Base-by-base conservation (phyloP, 1,140 invertebrate genomes). In the Telenomus remus region DNA sequence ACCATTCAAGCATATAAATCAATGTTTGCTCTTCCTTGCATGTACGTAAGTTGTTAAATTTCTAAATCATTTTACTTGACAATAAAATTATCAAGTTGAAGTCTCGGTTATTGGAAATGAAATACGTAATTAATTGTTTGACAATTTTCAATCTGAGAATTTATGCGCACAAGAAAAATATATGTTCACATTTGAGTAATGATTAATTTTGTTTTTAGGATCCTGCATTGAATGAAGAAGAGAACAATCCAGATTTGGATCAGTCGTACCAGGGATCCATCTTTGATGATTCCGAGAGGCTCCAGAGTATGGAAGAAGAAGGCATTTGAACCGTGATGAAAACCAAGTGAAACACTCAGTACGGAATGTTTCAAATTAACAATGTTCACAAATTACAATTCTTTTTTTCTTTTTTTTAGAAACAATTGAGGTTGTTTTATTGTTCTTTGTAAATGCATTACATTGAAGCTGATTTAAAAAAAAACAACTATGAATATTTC, bases 241-340 rank as follows among this genome's bases (percentile, higher is more conserved):
- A 56, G 13, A 44, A 61, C 46, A 44, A 42, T 65, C 3, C 53
- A 27, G 48, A 55, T 14, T 13, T 61, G 39, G 37, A 76, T 61
- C 13, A 55, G 12, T 79, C 74, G n/a, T 43, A 79, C 39, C 69
- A 81, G 54, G 81, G 78, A 19, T 82, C 76, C 11, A 79, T 81
- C 12, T 79, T 80, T 46, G 72, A 77, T 48, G 57, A 70, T 15
- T 74, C 69, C 12, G 78, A 81, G 57, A 78, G 72, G 27, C 44
- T 72, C 4, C 53, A 65, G 15, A 60, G n/a, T 46, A 61, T 74
- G 46, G 55, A 37, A 9, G 60, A 65, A 10, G 33, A 44, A 54
- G 34, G 47, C 0, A 56, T 49, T 53, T 61, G 37, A 69, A 27
- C 9, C 34, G n/a, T 3, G 4, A 46, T 46, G 43, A 39, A 39